Base-by-base conservation (phyloP, 2,888 invertebrate genomes). In the Anoplius nigerrimus region DNA sequence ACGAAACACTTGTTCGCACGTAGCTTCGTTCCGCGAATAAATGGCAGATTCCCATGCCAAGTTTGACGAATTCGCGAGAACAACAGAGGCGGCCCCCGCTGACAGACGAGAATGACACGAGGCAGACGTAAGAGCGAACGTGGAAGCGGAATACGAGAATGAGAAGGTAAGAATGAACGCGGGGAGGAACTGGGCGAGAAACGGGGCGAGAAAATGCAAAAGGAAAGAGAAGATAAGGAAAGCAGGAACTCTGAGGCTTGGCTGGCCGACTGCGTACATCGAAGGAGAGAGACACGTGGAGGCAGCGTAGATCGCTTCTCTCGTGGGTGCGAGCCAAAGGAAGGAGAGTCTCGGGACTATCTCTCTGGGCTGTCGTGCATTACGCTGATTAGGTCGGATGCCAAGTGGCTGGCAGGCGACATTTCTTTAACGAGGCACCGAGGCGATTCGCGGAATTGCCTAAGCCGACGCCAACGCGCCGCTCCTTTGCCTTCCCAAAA, bases 361-460 rank as follows among this genome's bases (percentile, higher is more conserved):
- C 45, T 24, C 6, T 34, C 34, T 11, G 34, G 8, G 4, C 34
- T 48, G 48, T 16, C 48, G 18, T 18, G 18, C 48, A 18, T 18
- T 48, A 48, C 48, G 18, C 48, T 16, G 48, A 48, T 48, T 48
- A 48, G 11, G 48, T 48, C n/a, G 16, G 48, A 48, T 48, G 48
- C 48, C 48, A 48, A 48, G 16, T 48, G 18, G 48, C 18, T 48
- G 48, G 48, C 48, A 48, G 48, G 48, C 48, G 48, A 48, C 16
- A 48, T 48, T 48, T 48, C 48, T 48, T 16, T 48, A 48, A 48
- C 48, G 18, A 48, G 48, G 18, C 48, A 11, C 18, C n/a, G 16
- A 18, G 8, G 8, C 18, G 18, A 48, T 48, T 48, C 48, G 48
- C 48, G 48, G 48, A 48, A 48, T 48, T 18, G 48, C 34, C 34